Evolutionary conservation across 2,113 vertebrate genomes (phyloP), one percentile per base, ranked within the genome.

Genomic region (Tragelaphus strepsiceros): DNA sequence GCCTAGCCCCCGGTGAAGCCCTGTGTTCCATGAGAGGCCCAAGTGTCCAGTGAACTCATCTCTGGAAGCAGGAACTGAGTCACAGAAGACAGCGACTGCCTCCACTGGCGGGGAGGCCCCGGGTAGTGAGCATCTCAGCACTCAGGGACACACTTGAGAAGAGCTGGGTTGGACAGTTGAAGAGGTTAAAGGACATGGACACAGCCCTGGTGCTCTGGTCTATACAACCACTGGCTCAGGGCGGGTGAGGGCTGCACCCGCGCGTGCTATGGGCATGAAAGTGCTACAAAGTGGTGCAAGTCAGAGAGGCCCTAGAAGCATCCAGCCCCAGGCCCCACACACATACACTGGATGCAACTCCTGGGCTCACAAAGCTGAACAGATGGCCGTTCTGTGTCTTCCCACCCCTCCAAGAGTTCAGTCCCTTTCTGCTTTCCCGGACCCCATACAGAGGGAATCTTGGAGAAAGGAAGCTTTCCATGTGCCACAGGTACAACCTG

Each of bases 101-200:
- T 98, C 98, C 53, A 99, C 97, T 51, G 6, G 98, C 82, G 90
- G 97, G 46, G 19, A 99, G 91, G 30, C n/a, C 84, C 5, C 98
- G 95, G 0, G 58, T 21, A 32, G 96, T 46, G 35, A 87, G 97
- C 39, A 95, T 43, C 93, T 99, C 97, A 2, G 94, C 32, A 0
- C 96, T 82, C 91, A 99, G 84, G 13, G 96, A 98, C 90, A 99
- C 98, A 0, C 98, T 97, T 4, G 98, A 98, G 96, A 99, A 99
- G 91, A 99, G 96, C 91, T 93, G 98, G 0, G 98, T 94, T 5
- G 98, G 96, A 16, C 98, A 98, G 94, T 98, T 99, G 89, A 98
- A 99, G 77, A 99, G 97, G 51, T 98, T 97, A 90, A 99, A 99
- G 78, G 98, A 98, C 82, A 99, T 86, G 53, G 97, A 97, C 88